Conservation (phyloP, 2,113 vertebrate species). For the Limnothrissa miodon region DNA sequence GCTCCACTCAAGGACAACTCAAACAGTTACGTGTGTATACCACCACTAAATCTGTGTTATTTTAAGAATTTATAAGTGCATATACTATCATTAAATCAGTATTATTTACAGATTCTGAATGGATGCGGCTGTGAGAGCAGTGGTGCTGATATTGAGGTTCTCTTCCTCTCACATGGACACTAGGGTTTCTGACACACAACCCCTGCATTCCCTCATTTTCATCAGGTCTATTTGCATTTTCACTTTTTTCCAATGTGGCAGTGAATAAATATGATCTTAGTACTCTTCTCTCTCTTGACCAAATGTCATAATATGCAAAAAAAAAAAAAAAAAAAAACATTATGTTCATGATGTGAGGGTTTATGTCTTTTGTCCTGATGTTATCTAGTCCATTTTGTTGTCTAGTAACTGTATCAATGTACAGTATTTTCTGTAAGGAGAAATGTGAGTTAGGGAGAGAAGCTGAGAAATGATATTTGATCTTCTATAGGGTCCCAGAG, state of each 20-base stretch:
- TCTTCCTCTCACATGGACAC: not conserved
- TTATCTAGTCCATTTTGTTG: too few relatives aligned
- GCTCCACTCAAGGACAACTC: too few relatives aligned
- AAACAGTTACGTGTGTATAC: not conserved
- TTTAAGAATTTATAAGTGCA: not conserved
- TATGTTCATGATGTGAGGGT: too few relatives aligned
- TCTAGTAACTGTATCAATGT: too few relatives aligned
- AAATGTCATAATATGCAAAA: too few relatives aligned
- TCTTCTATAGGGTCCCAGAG: not conserved
- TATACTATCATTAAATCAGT: not conserved
- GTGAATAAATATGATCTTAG: too few relatives aligned
- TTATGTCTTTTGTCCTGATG: too few relatives aligned
- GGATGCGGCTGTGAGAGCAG: not conserved
- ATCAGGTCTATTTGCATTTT: not conserved
- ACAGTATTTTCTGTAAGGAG: too few relatives aligned
- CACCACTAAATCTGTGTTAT: not conserved
- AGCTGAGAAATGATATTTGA: not conserved
- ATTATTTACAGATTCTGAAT: not conserved
- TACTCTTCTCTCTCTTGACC: too few relatives aligned
- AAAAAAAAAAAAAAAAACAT: too few relatives aligned
- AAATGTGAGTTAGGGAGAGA: not conserved
- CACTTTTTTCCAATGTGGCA: not conserved
- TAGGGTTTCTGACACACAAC: not conserved
- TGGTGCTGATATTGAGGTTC: not conserved
- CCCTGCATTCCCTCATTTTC: not conserved